Conservation (phyloP, 2,113 vertebrate species). For the Dromaius novaehollandiae region DNA sequence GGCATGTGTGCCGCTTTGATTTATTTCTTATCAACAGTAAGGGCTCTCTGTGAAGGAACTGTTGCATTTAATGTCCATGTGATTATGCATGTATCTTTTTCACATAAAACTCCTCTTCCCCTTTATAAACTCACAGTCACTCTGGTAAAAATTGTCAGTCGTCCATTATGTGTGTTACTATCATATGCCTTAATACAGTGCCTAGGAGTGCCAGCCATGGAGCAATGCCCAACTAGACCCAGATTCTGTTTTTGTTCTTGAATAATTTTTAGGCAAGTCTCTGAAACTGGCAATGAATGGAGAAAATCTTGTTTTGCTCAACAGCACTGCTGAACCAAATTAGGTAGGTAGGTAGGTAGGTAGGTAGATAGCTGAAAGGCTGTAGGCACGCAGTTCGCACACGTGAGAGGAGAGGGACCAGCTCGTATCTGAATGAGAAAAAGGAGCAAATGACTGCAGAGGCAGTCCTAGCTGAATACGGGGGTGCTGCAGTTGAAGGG, state of each 20-base stretch:
- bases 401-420: neutral
- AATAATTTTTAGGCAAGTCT: neutral
- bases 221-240: accelerated
- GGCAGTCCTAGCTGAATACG: neutral
- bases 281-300: neutral
- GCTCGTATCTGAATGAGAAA: neutral
- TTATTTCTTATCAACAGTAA: neutral
- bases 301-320: neutral
- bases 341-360: neutral
- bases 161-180: accelerated
- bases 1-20: neutral
- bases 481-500: neutral
- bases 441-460: neutral
- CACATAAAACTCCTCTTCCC: neutral
- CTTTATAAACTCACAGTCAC: neutral
- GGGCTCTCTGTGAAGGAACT: neutral
- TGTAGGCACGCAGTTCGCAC: accelerated
- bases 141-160: neutral
- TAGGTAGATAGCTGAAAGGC: neutral
- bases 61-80: neutral
- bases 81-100: neutral
- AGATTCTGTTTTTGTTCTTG: neutral
- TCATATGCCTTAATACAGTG: accelerated
- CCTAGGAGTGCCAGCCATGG: neutral
- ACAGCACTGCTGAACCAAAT: accelerated